These are phyloP conservation scores for Patagioenas fasciata DNA, from an alignment of 2,113 vertebrate genomes.

Conservation along the genomic window DNA sequence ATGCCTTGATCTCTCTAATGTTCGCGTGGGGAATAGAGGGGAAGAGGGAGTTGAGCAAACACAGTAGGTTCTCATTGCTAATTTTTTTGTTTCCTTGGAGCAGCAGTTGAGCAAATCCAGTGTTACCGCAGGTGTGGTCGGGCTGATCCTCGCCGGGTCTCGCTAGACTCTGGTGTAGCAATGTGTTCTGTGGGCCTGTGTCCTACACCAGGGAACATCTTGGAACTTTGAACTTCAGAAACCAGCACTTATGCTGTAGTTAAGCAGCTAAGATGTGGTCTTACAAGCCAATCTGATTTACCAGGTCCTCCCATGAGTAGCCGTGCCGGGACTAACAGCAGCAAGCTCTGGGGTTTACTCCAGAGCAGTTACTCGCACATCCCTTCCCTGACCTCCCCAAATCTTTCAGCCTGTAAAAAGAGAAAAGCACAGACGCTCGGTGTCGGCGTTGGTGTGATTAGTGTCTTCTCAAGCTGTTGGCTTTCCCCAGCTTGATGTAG, in stretches of 20 bases:
- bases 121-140: background rate
- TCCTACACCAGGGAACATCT: background rate
- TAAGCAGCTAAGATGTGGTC: background rate
- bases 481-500: background rate
- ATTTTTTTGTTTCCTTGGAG: background rate
- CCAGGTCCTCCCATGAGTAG: rapidly evolving
- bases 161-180: background rate
- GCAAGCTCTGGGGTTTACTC: background rate
- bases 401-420: background rate
- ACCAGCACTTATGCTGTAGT: background rate
- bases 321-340: background rate
- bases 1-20: background rate
- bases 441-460: rapidly evolving
- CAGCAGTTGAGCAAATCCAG: background rate
- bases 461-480: background rate
- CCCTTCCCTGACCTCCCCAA: background rate
- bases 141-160: background rate
- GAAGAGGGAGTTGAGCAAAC: background rate
- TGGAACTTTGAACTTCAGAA: background rate
- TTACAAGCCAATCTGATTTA: background rate
- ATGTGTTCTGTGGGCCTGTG: background rate
- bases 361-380: background rate
- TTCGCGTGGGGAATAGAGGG: background rate
- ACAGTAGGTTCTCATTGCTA: background rate
- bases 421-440: background rate